Conservation (phyloP, 2,113 vertebrate species). For the Grantiella picta region DNA sequence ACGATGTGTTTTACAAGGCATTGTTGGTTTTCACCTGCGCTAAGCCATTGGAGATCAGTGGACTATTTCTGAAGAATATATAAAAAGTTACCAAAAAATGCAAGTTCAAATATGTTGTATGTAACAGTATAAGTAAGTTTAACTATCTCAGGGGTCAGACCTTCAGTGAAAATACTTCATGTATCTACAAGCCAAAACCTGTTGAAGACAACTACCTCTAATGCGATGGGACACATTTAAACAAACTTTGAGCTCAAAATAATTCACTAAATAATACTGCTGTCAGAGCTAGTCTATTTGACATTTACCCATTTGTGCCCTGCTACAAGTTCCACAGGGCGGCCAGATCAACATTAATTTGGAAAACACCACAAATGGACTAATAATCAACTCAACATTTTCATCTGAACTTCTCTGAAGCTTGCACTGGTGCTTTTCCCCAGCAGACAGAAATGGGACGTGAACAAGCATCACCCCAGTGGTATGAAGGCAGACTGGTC, state of each 20-base stretch:
- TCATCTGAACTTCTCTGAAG: neutral
- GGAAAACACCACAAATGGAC: neutral
- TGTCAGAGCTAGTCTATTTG: neutral
- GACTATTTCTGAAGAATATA: neutral
- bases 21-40: neutral
- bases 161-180: neutral
- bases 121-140: neutral
- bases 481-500: neutral
- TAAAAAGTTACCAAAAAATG: neutral
- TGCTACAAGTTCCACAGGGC: neutral
- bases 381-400: neutral
- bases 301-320: neutral
- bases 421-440: neutral
- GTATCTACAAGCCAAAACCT: neutral
- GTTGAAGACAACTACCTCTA: neutral
- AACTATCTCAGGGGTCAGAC: neutral
- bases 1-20: neutral
- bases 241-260: neutral
- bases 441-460: neutral
- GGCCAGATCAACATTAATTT: neutral
- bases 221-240: neutral
- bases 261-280: neutral
- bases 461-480: neutral
- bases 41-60: neutral
- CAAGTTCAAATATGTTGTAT: neutral